Evolutionary conservation across 2,888 invertebrate genomes (phyloP).

Genomic region (Stenichneumon culpator): DNA sequence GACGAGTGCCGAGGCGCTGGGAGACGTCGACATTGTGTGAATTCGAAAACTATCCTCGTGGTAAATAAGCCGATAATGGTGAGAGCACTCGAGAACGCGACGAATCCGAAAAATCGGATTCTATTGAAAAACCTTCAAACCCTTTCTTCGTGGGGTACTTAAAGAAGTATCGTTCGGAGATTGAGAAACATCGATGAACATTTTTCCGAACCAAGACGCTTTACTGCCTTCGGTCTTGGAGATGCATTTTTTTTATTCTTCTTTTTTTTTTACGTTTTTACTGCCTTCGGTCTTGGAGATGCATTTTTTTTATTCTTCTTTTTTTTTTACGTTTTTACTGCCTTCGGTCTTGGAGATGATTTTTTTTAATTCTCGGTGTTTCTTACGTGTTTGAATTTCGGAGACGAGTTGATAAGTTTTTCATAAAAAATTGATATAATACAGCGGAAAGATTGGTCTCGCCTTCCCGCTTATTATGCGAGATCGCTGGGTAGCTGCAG

Average conservation of each 20-base stretch:
- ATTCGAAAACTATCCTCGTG: slow-evolving; percentile 29
- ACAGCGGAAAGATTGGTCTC: slow-evolving; percentile 59
- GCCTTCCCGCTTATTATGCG: slow-evolving; percentile 52
- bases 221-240: neutral
- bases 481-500: slow-evolving; percentile 29
- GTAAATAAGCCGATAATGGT: slow-evolving; percentile 76
- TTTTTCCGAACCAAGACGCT: neutral
- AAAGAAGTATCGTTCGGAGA: neutral
- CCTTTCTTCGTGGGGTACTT: neutral
- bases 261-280: neutral
- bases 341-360: neutral
- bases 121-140: slow-evolving; percentile 5
- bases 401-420: slow-evolving; percentile 55
- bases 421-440: slow-evolving; percentile 54
- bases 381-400: slow-evolving; percentile 31
- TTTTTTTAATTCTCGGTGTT: slow-evolving; percentile 8
- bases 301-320: slow-evolving; percentile 2
- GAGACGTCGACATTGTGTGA: slow-evolving; percentile 17
- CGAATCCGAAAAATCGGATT: slow-evolving; percentile 73
- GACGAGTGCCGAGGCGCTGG: neutral
- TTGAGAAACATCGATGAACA: neutral
- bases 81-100: slow-evolving; percentile 27
- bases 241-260: slow-evolving; percentile 1
- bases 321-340: neutral
- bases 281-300: neutral